phyloP scores from a whole-genome alignment of 2,797 vertebrate species.

The Gambelia wislizenii region DNA sequence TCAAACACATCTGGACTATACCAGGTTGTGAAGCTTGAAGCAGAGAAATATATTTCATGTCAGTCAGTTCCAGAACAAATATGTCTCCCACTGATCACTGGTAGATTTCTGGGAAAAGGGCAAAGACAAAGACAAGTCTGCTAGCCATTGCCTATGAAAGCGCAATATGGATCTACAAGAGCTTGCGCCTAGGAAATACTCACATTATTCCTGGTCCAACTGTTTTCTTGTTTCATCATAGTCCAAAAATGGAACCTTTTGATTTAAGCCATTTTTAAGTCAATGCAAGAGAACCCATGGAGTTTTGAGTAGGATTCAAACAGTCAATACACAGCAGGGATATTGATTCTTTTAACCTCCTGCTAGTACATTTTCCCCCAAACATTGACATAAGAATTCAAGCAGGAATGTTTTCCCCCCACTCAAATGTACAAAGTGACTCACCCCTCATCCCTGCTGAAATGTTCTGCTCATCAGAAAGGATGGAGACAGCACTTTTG shows the following conservation, averaged over 20 bases:
- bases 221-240: conserved; percentile 18
- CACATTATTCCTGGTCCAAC: background rate
- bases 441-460: background rate
- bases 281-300: background rate
- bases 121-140: background rate
- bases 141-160: background rate
- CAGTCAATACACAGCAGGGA: conserved; percentile 16
- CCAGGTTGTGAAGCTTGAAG: background rate
- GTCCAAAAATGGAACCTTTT: conserved; percentile 11
- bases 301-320: background rate
- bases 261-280: conserved; percentile 9
- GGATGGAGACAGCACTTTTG: background rate
- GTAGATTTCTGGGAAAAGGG: background rate
- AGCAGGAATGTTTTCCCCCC: too few relatives aligned
- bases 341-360: conserved; percentile 15
- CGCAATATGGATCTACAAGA: background rate
- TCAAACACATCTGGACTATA: too few relatives aligned
- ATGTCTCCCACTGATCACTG: too few relatives aligned
- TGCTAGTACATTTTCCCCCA: conserved; percentile 23
- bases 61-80: background rate
- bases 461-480: background rate
- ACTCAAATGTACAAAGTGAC: background rate
- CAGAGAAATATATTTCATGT: background rate
- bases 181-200: background rate
- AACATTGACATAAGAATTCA: background rate